These are phyloP conservation scores for Ericerus pela DNA, from an alignment of 1,140 invertebrate genomes.

Conservation along the genomic window DNA sequence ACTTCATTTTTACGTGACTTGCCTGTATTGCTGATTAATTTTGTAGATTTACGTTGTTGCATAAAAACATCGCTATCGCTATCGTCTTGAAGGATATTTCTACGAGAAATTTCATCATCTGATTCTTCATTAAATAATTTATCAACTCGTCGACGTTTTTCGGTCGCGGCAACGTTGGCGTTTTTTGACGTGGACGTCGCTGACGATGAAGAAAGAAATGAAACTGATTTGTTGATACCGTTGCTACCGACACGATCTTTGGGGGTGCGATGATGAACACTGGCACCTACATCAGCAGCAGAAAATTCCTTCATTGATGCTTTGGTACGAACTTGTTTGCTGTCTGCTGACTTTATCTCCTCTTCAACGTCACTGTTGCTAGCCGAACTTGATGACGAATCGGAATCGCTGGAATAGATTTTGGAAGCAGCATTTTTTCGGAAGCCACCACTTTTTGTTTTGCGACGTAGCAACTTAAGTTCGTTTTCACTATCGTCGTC, in stretches of 20 bases:
- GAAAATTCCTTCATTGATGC: constrained; percentile 68
- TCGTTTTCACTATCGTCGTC: not conserved
- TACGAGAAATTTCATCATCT: constrained; percentile 38
- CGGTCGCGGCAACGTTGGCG: constrained; percentile 1
- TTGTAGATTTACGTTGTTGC: constrained; percentile 78
- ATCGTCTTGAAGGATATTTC: constrained; percentile 37
- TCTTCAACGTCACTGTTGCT: constrained; percentile 27
- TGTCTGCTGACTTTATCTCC: constrained; percentile 29
- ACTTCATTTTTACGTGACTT: not conserved
- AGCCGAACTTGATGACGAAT: constrained; percentile 33
- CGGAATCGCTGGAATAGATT: constrained; percentile 58
- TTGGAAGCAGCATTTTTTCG: constrained; percentile 24
- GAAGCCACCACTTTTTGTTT: constrained; percentile 31
- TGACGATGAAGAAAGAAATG: not conserved
- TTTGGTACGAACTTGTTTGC: constrained; percentile 52
- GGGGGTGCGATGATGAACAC: constrained; percentile 17
- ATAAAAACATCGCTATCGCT: constrained; percentile 60
- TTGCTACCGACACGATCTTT: constrained; percentile 18
- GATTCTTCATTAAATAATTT: constrained; percentile 28
- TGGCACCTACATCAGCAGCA: constrained; percentile 29
- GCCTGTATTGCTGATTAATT: constrained; percentile 43
- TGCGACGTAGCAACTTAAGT: not conserved
- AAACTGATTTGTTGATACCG: not conserved
- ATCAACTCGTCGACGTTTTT: constrained; percentile 29
- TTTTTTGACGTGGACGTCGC: constrained; percentile 30